phyloP scores from a whole-genome alignment of 1,140 invertebrate species.

The Tigriopus japonicus region DNA sequence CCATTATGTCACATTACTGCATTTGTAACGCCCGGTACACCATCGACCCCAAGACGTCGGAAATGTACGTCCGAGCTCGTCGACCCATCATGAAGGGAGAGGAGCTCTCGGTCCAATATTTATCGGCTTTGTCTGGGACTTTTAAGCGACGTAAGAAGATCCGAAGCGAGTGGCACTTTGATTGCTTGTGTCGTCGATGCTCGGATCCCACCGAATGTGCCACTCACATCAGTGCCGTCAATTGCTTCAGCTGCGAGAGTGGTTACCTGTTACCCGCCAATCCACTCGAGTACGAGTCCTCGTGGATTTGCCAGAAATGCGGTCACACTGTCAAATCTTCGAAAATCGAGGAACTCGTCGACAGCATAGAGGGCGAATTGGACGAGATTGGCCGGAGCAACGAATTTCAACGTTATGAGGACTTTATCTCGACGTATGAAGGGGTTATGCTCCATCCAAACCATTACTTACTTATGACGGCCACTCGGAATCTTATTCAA shows the following conservation, averaged over 20 bases:
- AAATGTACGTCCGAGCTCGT: conserved; percentile 13
- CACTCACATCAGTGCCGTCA: conserved; percentile 10
- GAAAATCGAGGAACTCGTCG: not conserved
- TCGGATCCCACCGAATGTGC: conserved; percentile 19
- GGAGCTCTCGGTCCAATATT: conserved; percentile 10
- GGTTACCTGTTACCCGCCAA: not conserved
- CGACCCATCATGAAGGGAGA: not conserved
- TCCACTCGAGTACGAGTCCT: conserved; percentile 2
- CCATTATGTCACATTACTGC: conserved; percentile 11
- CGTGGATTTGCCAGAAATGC: conserved; percentile 1
- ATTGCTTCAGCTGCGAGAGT: not conserved
- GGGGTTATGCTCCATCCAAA: not conserved
- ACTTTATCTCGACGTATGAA: not conserved
- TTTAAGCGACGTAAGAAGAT: conserved; percentile 43
- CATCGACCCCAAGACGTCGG: not conserved
- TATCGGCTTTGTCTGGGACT: conserved; percentile 43
- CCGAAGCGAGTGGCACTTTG: conserved; percentile 47
- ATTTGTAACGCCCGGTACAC: conserved; percentile 10
- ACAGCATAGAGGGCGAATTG: not conserved
- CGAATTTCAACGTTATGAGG: not conserved
- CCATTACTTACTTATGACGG: conserved; percentile 9
- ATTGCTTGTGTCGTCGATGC: conserved; percentile 20
- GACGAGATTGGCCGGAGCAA: not conserved
- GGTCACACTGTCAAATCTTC: not conserved
- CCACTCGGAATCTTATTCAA: conserved; percentile 6